Percentiles rank a stretch among this genome's conserved stretches.
These are phyloP conservation scores for Torymus aiolomorphi DNA, from an alignment of 2,888 invertebrate species.

Conservation along the genomic window DNA sequence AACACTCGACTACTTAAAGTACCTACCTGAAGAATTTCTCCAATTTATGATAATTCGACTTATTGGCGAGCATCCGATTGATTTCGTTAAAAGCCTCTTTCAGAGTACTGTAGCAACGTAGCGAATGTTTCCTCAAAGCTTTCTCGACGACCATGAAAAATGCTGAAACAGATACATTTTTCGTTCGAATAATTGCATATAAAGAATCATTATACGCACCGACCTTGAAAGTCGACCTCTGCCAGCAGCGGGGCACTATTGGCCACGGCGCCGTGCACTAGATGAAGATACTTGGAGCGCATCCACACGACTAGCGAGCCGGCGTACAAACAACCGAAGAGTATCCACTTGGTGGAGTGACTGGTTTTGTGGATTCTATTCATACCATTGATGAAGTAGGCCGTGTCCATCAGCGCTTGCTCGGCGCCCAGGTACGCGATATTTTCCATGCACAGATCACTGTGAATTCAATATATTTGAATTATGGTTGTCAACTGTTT, in stretches of 20 bases:
- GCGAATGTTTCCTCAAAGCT: slow-evolving; percentile 82
- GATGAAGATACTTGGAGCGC: slow-evolving; percentile 90
- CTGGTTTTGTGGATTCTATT: slow-evolving; percentile 80
- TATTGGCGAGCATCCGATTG: slow-evolving; percentile 79
- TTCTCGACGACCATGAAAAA: slow-evolving; percentile 89
- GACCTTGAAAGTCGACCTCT: slow-evolving; percentile 88
- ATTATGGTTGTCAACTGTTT: too few species aligned
- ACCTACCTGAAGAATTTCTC: slow-evolving; percentile 84
- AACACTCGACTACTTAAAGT: neutral
- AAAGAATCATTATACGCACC: slow-evolving; percentile 24
- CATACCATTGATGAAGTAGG: slow-evolving; percentile 86
- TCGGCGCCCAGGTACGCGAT: slow-evolving; percentile 86
- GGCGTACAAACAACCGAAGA: slow-evolving; percentile 96
- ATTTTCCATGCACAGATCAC: slow-evolving; percentile 88
- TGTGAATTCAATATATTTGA: slow-evolving; percentile 70
- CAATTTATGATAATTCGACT: slow-evolving; percentile 80
- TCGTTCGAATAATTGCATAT: too few species aligned
- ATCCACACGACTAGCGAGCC: slow-evolving; percentile 95
- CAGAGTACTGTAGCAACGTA: slow-evolving; percentile 83
- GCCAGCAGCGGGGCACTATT: slow-evolving; percentile 93
- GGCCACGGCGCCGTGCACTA: slow-evolving; percentile 90
- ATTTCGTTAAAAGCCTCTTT: slow-evolving; percentile 82
- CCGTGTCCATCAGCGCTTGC: slow-evolving; percentile 91
- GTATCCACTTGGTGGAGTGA: slow-evolving; percentile 86
- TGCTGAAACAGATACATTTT: slow-evolving; percentile 76